phyloP scores from a whole-genome alignment of 2,888 invertebrate genomes.

The Tanaodytes sp. region DNA sequence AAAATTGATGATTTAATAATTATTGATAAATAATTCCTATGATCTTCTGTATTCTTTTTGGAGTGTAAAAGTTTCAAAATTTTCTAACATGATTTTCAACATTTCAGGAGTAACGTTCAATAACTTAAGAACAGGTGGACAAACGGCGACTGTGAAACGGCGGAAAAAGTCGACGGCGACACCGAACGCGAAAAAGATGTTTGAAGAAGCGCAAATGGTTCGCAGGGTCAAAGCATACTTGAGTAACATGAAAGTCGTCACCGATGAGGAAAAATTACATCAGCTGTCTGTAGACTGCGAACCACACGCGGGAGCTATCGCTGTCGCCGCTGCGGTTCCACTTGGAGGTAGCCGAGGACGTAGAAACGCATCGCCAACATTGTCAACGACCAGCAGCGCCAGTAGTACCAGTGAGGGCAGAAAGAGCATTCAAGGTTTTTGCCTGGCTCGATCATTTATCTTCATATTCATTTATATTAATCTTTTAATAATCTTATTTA shows the following conservation, averaged over 20 bases:
- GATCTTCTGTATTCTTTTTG: too few relatives aligned
- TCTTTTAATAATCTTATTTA: too few relatives aligned
- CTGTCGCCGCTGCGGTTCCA: constrained; percentile 75
- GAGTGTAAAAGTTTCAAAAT: too few relatives aligned
- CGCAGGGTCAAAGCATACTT: constrained; percentile 96
- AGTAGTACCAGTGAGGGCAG: constrained; percentile 87
- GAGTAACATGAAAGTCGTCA: constrained; percentile 91
- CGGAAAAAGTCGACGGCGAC: constrained; percentile 91
- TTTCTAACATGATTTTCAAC: too few relatives aligned
- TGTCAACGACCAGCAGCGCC: constrained; percentile 92
- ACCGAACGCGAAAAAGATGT: constrained; percentile 98
- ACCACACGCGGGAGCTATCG: constrained; percentile 73
- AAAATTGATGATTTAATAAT: too few relatives aligned
- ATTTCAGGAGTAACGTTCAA: constrained; percentile 44
- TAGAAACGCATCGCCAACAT: constrained; percentile 92
- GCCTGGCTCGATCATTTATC: constrained; percentile 39
- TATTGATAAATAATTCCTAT: too few relatives aligned
- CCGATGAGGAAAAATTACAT: constrained; percentile 92
- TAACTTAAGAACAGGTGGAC: constrained; percentile 76
- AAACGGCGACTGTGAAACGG: constrained; percentile 86
- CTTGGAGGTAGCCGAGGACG: constrained; percentile 80
- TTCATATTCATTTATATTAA: neutral
- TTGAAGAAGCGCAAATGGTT: constrained; percentile 99
- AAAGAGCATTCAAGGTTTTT: constrained; percentile 72
- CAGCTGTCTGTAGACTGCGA: constrained; percentile 93